Conservation (phyloP, 2,113 vertebrate species). For the Danio rerio region GRCz12tu NC_133188.1:33252001-33252500, state of each 20-base stretch:
- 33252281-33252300: neutral
- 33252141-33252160: conserved; percentile 42
- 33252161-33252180: conserved; percentile 41
- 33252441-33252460: too few relatives aligned
- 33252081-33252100: conserved; percentile 54
- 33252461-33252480: too few relatives aligned
- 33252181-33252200: conserved; percentile 58
- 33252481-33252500: too few relatives aligned
- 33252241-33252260: neutral
- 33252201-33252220: conserved; percentile 26
- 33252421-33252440: too few relatives aligned
- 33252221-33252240: conserved; percentile 21
- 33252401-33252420: too few relatives aligned
- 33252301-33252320: too few relatives aligned
- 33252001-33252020: conserved; percentile 72
- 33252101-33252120: conserved; percentile 56
- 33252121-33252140: conserved; percentile 43
- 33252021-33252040: conserved; percentile 68
- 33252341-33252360: too few relatives aligned
- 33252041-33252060: conserved; percentile 53
- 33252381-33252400: too few relatives aligned
- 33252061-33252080: conserved; percentile 56
- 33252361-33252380: too few relatives aligned
- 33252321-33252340: too few relatives aligned
- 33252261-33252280: neutral